These are phyloP conservation scores for Epinotia demarniana DNA, from an alignment of 2,888 invertebrate genomes.

Conservation along the genomic window DNA sequence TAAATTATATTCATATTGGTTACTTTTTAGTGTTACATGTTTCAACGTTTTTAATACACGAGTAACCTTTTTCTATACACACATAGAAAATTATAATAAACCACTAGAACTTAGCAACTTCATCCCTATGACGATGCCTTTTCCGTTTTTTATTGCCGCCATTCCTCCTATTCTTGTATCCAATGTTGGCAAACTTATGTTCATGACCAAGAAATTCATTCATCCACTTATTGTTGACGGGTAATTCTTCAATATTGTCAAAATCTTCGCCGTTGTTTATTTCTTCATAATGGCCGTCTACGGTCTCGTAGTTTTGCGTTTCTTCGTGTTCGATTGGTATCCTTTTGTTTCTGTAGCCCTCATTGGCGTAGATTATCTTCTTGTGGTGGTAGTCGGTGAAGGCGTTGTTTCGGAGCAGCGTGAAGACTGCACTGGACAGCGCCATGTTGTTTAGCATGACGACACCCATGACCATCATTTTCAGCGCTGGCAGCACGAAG, in stretches of 20 bases:
- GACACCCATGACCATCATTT: slow-evolving; percentile 86
- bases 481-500: slow-evolving; percentile 87
- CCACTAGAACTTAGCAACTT: not conserved
- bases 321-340: slow-evolving; percentile 50
- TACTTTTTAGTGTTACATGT: not conserved
- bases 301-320: slow-evolving; percentile 50
- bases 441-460: slow-evolving; percentile 88
- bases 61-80: not conserved
- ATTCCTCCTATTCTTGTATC: slow-evolving; percentile 25
- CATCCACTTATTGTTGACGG: slow-evolving; percentile 53
- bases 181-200: slow-evolving; percentile 35
- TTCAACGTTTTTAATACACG: not conserved
- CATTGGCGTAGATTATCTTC: slow-evolving; percentile 84
- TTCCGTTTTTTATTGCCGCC: slow-evolving; percentile 30
- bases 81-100: not conserved
- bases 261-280: slow-evolving; percentile 48
- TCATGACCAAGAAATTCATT: slow-evolving; percentile 52
- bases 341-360: slow-evolving; percentile 82
- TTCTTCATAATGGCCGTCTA: slow-evolving; percentile 38
- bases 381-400: slow-evolving; percentile 82
- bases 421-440: slow-evolving; percentile 85
- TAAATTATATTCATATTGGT: not conserved
- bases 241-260: slow-evolving; percentile 53
- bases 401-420: slow-evolving; percentile 84
- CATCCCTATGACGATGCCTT: slow-evolving; percentile 17